phyloP scores from a whole-genome alignment of 2,797 vertebrate species.

The Silurus lanzhouensis region DNA sequence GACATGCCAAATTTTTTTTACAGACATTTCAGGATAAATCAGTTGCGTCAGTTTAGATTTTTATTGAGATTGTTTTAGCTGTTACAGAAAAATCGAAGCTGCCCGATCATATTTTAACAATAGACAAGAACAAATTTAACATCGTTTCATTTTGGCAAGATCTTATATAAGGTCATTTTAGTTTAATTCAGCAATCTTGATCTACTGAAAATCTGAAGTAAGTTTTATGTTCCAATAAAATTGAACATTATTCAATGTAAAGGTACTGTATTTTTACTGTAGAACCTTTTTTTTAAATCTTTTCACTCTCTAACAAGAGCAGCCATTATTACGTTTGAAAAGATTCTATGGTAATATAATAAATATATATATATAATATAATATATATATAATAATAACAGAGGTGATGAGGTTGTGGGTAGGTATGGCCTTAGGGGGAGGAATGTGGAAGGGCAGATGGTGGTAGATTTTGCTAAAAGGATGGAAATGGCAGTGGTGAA shows the following conservation, averaged over 20 bases:
- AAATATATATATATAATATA: too few species aligned
- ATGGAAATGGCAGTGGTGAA: too few species aligned
- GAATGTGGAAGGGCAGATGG: too few species aligned
- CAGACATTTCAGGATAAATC: slow-evolving; percentile 2
- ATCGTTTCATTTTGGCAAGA: not conserved
- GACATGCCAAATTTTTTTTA: not conserved
- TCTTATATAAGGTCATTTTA: not conserved
- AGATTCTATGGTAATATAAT: too few species aligned
- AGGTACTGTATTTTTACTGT: not conserved
- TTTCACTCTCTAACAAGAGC: not conserved
- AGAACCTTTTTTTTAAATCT: too few species aligned
- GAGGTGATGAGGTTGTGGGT: too few species aligned
- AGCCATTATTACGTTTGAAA: too few species aligned
- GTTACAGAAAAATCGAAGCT: not conserved
- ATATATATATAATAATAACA: too few species aligned
- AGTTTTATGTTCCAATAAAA: not conserved
- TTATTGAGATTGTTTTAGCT: not conserved
- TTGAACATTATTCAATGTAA: not conserved
- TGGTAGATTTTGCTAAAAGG: too few species aligned
- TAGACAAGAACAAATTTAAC: not conserved
- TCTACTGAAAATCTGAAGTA: not conserved
- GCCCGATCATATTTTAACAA: slow-evolving; percentile 4
- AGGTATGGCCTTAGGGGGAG: too few species aligned
- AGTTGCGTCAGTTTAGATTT: not conserved
- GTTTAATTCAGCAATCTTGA: not conserved